Conservation (phyloP, 2,797 vertebrate genomes). For the Esox masquinongy region DNA sequence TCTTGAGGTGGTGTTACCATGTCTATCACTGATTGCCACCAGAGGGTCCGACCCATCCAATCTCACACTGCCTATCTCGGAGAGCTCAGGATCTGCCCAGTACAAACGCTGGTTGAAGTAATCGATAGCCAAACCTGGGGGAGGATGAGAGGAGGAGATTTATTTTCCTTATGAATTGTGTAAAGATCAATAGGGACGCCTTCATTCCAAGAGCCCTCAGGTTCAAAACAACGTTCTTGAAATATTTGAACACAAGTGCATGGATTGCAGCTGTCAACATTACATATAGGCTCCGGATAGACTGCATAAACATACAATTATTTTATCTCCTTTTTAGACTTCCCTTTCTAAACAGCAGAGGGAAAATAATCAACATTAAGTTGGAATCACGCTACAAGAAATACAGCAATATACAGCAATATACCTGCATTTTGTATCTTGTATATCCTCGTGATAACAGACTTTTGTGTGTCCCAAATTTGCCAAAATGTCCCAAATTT, state of each 20-base stretch:
- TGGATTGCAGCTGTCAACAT: conserved; percentile 10
- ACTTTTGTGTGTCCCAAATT: conserved; percentile 30
- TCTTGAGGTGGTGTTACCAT: conserved; percentile 76
- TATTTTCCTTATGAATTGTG: conserved; percentile 63
- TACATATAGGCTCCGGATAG: conserved; percentile 18
- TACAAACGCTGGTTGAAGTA: conserved; percentile 93
- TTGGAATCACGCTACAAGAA: conserved; percentile 5
- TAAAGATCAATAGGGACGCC: conserved; percentile 47
- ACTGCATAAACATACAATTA: conserved; percentile 13
- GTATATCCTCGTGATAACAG: conserved; percentile 8
- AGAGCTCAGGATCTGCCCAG: conserved; percentile 96
- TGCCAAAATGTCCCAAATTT: conserved; percentile 27
- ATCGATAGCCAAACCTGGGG: conserved; percentile 91
- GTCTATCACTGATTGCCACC: conserved; percentile 86
- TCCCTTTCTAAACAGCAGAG: conserved; percentile 19
- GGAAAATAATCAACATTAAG: conserved; percentile 19
- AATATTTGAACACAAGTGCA: conserved; percentile 30
- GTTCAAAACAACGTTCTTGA: conserved; percentile 20
- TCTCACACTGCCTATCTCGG: conserved; percentile 90
- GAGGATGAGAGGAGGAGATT: conserved; percentile 56
- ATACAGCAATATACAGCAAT: background rate
- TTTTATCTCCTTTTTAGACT: conserved; percentile 21
- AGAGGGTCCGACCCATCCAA: conserved; percentile 90
- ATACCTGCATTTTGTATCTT: background rate
- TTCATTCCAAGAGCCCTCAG: conserved; percentile 30